Percentiles rank a stretch among this genome's conserved stretches.
Evolutionary conservation across 2,797 vertebrate genomes (phyloP).

Genomic region (Notoglanidium macrostoma): DNA sequence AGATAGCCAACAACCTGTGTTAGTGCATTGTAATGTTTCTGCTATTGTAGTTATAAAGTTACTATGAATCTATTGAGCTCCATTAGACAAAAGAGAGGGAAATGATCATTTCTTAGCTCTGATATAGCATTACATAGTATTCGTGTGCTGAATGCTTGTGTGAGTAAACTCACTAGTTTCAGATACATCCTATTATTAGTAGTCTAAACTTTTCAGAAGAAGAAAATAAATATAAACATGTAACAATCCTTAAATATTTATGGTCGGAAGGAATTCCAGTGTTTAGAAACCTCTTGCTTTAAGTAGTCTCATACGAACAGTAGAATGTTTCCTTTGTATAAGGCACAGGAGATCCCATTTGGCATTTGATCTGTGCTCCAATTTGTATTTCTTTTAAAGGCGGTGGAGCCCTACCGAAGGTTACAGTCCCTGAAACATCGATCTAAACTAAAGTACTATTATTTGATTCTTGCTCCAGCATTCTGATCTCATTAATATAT

Average conservation of each 20-base stretch:
- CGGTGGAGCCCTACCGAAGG: slow-evolving; percentile 24
- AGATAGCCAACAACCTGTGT: neutral
- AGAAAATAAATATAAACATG: slow-evolving; percentile 38
- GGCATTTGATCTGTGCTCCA: slow-evolving; percentile 54
- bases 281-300: slow-evolving; percentile 62
- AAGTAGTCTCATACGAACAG: slow-evolving; percentile 73
- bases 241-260: slow-evolving; percentile 52
- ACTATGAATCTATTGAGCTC: neutral
- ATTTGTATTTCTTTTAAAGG: slow-evolving; percentile 53
- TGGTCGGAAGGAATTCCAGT: slow-evolving; percentile 65
- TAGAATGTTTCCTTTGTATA: slow-evolving; percentile 57
- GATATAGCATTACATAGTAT: neutral
- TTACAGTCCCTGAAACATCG: slow-evolving; percentile 6
- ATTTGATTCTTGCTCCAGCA: slow-evolving; percentile 1
- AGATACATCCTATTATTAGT: slow-evolving; percentile 25
- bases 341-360: slow-evolving; percentile 65
- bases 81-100: neutral
- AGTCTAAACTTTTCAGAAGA: slow-evolving; percentile 21
- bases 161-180: slow-evolving; percentile 8
- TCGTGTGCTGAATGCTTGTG: neutral
- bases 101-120: slow-evolving; percentile 3
- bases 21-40: neutral
- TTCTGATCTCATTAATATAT: slow-evolving; percentile 9
- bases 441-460: slow-evolving; percentile 14
- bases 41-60: neutral